These are phyloP conservation scores for Sinodicranocentrus sp. DNA, from an alignment of 2,888 invertebrate species.

Conservation along the genomic window DNA sequence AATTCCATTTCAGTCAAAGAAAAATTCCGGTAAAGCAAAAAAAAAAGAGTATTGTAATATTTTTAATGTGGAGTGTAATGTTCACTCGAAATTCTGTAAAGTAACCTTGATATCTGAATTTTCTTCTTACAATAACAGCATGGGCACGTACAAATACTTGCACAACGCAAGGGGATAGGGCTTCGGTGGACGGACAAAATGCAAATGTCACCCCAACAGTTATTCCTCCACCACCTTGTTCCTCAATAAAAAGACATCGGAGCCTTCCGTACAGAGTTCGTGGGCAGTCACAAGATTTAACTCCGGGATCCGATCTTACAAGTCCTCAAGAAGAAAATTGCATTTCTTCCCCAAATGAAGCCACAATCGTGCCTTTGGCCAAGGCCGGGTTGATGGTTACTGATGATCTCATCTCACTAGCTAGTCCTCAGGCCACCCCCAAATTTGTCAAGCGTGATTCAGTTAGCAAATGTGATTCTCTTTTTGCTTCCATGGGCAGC, in stretches of 20 bases:
- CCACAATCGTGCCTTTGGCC: constrained; percentile 5
- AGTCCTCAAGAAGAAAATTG: constrained; percentile 82
- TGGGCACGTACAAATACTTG: constrained; percentile 70
- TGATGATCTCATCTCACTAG: constrained; percentile 75
- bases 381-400: constrained; percentile 30
- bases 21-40: constrained; percentile 33
- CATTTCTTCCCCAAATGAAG: constrained; percentile 76
- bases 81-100: background rate
- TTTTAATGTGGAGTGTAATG: background rate
- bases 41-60: too few relatives aligned
- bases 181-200: constrained; percentile 40
- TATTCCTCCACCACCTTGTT: constrained; percentile 66
- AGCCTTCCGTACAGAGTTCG: constrained; percentile 72
- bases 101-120: background rate
- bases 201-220: constrained; percentile 25
- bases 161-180: constrained; percentile 36
- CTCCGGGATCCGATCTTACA: constrained; percentile 87
- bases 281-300: constrained; percentile 38
- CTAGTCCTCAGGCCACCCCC: constrained; percentile 74
- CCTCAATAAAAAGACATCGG: constrained; percentile 71
- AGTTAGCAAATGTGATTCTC: constrained; percentile 37
- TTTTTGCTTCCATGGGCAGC: constrained; percentile 42
- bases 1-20: constrained; percentile 26
- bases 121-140: constrained; percentile 33
- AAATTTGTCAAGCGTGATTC: constrained; percentile 66